Conservation (phyloP, 2,888 invertebrate genomes). For the Baronia brevicornis region DNA sequence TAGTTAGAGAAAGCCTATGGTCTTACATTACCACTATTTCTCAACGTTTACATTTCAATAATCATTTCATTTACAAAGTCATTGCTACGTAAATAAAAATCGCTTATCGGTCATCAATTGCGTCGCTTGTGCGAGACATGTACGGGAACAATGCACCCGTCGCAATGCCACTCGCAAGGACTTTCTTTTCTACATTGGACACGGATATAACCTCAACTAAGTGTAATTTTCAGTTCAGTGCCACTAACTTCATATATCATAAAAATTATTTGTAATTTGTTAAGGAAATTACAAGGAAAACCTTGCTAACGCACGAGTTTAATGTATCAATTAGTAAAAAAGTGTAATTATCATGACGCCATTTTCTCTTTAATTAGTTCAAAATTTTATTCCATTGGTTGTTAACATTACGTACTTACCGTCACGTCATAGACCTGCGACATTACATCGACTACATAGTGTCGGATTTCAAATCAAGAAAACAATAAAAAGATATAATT, state of each 20-base stretch:
- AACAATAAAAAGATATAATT: too few relatives aligned
- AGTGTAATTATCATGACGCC: too few relatives aligned
- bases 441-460: too few relatives aligned
- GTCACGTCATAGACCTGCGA: too few relatives aligned
- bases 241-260: slow-evolving; percentile 10
- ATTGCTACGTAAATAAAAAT: slow-evolving; percentile 19
- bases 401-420: too few relatives aligned
- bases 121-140: slow-evolving; percentile 23
- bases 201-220: slow-evolving; percentile 35
- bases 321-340: too few relatives aligned
- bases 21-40: slow-evolving; percentile 2
- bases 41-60: background rate
- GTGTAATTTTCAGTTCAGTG: slow-evolving; percentile 14
- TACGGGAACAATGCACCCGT: slow-evolving; percentile 50
- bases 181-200: slow-evolving; percentile 53
- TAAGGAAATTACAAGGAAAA: slow-evolving; percentile 1
- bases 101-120: slow-evolving; percentile 21
- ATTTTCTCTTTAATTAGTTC: too few relatives aligned
- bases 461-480: too few relatives aligned
- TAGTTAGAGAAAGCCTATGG: too few relatives aligned
- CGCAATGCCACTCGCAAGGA: slow-evolving; percentile 53
- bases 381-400: too few relatives aligned
- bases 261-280: slow-evolving; percentile 4
- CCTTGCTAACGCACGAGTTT: too few relatives aligned
- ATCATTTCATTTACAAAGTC: slow-evolving; percentile 8